Percentiles rank a stretch among this genome's conserved stretches.
These are phyloP conservation scores for Misgurnus mizolepis DNA, from an alignment of 2,113 vertebrate species.

Conservation along the genomic window DNA sequence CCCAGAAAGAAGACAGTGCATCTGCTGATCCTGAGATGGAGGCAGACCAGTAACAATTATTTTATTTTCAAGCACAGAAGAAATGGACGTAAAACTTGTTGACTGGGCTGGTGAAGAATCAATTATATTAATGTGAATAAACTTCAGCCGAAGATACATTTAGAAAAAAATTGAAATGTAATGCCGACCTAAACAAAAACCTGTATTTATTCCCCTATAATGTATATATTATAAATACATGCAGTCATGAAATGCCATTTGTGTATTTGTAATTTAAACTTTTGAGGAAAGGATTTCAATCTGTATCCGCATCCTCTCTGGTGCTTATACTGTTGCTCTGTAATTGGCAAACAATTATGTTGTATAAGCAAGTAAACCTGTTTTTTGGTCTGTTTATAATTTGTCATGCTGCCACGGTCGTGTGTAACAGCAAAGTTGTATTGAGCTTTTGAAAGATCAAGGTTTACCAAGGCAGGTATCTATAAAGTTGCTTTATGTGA, in stretches of 20 bases:
- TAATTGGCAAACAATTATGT: background rate
- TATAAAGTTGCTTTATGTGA: background rate
- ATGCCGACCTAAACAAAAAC: background rate
- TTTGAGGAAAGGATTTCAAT: too few relatives aligned
- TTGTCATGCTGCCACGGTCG: background rate
- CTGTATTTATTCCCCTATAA: background rate
- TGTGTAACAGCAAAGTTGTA: background rate
- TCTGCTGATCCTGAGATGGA: slow-evolving; percentile 63
- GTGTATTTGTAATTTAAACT: background rate
- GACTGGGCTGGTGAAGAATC: background rate
- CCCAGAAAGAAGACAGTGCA: slow-evolving; percentile 65
- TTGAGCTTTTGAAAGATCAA: background rate
- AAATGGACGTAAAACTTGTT: background rate
- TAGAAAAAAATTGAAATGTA: background rate
- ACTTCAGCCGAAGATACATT: background rate
- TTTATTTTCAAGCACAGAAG: background rate
- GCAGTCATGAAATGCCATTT: background rate
- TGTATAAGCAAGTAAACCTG: background rate
- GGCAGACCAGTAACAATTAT: slow-evolving; percentile 45
- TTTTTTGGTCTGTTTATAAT: background rate
- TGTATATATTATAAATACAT: background rate
- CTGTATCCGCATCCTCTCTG: background rate
- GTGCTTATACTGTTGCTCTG: background rate
- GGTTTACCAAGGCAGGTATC: background rate
- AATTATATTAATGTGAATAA: slow-evolving; percentile 28